These are phyloP conservation scores for Discoglossus pictus DNA, from an alignment of 2,797 vertebrate species.

Conservation along the genomic window DNA sequence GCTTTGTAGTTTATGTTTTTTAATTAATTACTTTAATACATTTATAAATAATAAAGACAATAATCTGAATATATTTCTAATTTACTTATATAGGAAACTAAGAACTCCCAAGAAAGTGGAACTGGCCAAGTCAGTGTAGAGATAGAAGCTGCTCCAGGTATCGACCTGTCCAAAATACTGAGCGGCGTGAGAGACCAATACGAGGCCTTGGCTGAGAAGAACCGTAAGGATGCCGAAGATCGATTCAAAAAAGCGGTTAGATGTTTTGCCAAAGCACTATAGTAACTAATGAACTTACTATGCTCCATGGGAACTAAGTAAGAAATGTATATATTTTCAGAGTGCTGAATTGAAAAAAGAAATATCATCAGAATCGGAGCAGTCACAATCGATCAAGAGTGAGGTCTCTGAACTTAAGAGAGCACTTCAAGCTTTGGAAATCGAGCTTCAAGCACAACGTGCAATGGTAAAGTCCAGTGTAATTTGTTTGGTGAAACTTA, in stretches of 20 bases:
- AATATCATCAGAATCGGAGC: slow-evolving; percentile 64
- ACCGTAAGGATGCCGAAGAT: slow-evolving; percentile 73
- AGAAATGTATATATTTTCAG: slow-evolving; percentile 65
- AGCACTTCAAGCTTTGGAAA: slow-evolving; percentile 68
- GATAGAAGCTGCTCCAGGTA: slow-evolving; percentile 75
- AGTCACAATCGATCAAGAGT: slow-evolving; percentile 68
- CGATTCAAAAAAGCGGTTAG: slow-evolving; percentile 78
- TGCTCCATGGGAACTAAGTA: no score
- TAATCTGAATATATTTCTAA: no score
- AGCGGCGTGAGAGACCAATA: slow-evolving; percentile 76
- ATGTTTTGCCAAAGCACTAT: no score
- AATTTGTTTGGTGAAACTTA: no score
- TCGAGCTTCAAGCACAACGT: slow-evolving; percentile 73
- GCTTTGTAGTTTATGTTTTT: no score
- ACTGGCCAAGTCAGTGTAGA: slow-evolving; percentile 74
- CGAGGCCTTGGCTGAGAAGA: slow-evolving; percentile 72
- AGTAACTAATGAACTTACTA: no score
- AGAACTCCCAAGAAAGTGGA: not conserved
- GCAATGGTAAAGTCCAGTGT: slow-evolving; percentile 70
- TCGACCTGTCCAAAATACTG: slow-evolving; percentile 72
- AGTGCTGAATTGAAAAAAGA: slow-evolving; percentile 68
- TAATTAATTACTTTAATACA: no score
- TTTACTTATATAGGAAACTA: slow-evolving; percentile 1
- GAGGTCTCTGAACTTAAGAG: slow-evolving; percentile 69
- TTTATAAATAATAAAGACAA: no score